Evolutionary conservation across 2,113 vertebrate genomes (phyloP), one percentile per base, ranked within the genome.

Genomic region (Manacus vitellinus): DNA sequence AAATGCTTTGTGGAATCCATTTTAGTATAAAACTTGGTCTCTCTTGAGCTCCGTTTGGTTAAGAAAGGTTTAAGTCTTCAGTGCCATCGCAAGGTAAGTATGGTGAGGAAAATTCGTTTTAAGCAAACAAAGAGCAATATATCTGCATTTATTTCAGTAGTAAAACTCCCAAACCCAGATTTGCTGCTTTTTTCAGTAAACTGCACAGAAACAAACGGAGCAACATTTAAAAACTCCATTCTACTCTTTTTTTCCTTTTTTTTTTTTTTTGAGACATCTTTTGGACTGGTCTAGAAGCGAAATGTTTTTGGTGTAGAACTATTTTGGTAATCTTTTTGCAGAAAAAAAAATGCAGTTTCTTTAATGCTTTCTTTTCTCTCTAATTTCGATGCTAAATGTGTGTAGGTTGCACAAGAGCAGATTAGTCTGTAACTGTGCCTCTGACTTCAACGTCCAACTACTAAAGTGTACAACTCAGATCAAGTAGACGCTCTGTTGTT

Each of bases 11-110:
- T 94, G 62, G 74, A 94, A 44, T 96, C 96, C 89, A 74, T 93
- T 97, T 97, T 77, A 94, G 92, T 98, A 83, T 91, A 94, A 95
- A 96, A 94, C 91, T 78, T 86, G 92, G 81, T 97, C 95, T 97
- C 46, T 97, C 77, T 97, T 96, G 91, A 98, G 91, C 94, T 98
- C 95, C 85, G 62, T 97, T 97, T 96, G 96, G 92, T 97, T 96
- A 91, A 95, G 94, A 94, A 96, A 97, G 89, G 47, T 94, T 97
- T 97, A 93, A 97, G 93, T 94, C 61, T 95, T 85, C 97, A 86
- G 85, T 97, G 95, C 96, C 97, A 95, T 93, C 97, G 28, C 95
- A 98, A 98, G 98, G 98, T 98, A 98, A 98, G 98, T 98, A 98
- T 98, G 93, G 72, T 91, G 96, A 97, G 85, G 92, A 97, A 85